These are phyloP conservation scores for Scolopax rusticola DNA, from an alignment of 2,797 vertebrate species.

Conservation along the genomic window DNA sequence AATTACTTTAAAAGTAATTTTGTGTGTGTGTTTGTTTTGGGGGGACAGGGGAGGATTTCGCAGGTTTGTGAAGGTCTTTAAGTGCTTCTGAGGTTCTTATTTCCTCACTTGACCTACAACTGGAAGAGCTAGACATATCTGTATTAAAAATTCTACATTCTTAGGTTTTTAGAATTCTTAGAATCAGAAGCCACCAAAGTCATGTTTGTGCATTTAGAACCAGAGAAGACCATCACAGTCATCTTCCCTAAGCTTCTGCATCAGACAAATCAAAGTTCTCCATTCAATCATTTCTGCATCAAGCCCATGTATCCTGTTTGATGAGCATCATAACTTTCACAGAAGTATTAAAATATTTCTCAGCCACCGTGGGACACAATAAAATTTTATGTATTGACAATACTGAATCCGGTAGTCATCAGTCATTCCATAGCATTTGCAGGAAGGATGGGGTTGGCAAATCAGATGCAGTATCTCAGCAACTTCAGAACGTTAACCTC, in stretches of 20 bases:
- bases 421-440: background rate
- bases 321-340: background rate
- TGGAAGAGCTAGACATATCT: background rate
- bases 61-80: background rate
- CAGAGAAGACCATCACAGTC: background rate
- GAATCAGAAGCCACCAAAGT: background rate
- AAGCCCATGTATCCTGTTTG: background rate
- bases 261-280: background rate
- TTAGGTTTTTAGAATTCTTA: background rate
- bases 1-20: background rate
- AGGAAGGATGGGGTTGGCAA: background rate
- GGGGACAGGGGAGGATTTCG: background rate
- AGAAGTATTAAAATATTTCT: background rate
- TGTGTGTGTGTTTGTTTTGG: background rate
- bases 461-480: background rate
- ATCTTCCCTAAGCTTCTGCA: background rate
- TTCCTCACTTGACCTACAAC: background rate
- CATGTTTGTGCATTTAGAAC: rapidly evolving
- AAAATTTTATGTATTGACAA: background rate
- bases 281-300: background rate
- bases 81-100: background rate
- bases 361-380: background rate
- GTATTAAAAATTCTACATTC: background rate
- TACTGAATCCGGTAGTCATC: background rate
- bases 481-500: slow-evolving; percentile 6